These are phyloP conservation scores for Sus scrofa DNA, from an alignment of 2,113 vertebrate genomes.

Conservation along the genomic window DNA sequence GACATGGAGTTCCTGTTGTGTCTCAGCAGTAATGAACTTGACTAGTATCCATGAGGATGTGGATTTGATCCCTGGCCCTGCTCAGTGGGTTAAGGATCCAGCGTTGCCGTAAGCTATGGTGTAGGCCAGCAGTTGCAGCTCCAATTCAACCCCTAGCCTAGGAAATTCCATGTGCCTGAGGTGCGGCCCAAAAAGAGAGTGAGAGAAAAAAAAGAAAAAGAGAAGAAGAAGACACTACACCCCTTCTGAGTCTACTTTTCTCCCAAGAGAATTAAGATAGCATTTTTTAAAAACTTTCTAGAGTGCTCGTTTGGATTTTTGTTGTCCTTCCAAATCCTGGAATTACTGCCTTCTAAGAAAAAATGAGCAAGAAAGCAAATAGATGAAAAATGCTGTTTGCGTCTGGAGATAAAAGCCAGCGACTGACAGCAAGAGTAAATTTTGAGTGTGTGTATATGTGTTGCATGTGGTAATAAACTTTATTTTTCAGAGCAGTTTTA, in stretches of 20 bases:
- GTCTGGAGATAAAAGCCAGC: not conserved
- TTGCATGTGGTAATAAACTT: not conserved
- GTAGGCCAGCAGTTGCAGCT: too few relatives aligned
- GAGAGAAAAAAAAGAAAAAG: too few relatives aligned
- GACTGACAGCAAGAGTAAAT: not conserved
- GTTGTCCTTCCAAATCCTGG: not conserved
- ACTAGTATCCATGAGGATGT: too few relatives aligned
- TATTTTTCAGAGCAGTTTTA: constrained; percentile 4
- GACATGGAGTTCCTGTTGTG: too few relatives aligned
- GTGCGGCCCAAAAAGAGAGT: too few relatives aligned
- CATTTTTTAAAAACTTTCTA: not conserved
- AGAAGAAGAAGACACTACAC: not conserved
- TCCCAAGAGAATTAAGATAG: not conserved
- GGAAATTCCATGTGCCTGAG: too few relatives aligned
- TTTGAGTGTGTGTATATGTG: not conserved
- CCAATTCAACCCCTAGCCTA: too few relatives aligned
- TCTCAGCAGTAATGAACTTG: too few relatives aligned
- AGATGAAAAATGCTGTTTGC: not conserved
- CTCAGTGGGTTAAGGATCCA: too few relatives aligned
- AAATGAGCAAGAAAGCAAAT: not conserved
- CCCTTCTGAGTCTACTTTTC: not conserved
- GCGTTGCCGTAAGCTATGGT: too few relatives aligned
- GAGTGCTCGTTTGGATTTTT: not conserved
- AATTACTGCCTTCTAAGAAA: not conserved
- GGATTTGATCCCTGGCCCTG: too few relatives aligned